Evolutionary conservation across 2,888 invertebrate genomes (phyloP), one percentile per base, ranked within the genome.

Genomic region (Choristoneura rosaceana): DNA sequence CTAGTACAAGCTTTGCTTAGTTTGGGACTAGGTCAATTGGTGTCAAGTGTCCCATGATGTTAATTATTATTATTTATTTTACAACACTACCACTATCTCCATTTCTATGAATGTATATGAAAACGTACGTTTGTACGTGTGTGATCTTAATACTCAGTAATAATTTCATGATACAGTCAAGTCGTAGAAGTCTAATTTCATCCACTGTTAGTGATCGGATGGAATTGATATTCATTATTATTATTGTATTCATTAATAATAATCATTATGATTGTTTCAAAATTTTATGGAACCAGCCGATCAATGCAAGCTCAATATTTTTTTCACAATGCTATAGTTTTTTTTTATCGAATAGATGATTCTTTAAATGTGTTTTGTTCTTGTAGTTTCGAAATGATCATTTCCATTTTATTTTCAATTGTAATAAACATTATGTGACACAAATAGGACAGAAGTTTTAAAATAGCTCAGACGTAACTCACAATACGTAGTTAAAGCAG

Each of bases 401-500:
- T 41, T 41, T 9, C 41, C 3, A 12, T 12, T 45, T 4, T 47
- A 3, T 14, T 47, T n/a, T 47, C 47, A 12, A 14, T 47, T n/a
- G 12, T n/a, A 4, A 3, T 47, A n/a, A 47, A 47, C 47, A 4
- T 47, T 47, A n/a, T 47, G 12, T 14, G 14, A 47, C 5, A 12
- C 14, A n/a, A 47, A 25, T 3, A 61, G 47, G 25, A 47, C 58
- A 58, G 52, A 68, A 63, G 47, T 67, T 62, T 55, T 50, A 62
- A 68, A 68, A 71, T 63, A 71, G 47, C 25, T 47, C 47, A 41
- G 12, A 68, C 47, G 67, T 68, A 68, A 63, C 45, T 58, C 47
- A 3, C 14, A 33, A 34, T 61, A 50, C 2, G 4, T 50, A 17
- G 33, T 33, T 34, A 62, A 62, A 14, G n/a, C 15, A 50, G 38